Evolutionary conservation across 2,888 invertebrate genomes (phyloP).

Genomic region (Mechanitis messenoides): DNA sequence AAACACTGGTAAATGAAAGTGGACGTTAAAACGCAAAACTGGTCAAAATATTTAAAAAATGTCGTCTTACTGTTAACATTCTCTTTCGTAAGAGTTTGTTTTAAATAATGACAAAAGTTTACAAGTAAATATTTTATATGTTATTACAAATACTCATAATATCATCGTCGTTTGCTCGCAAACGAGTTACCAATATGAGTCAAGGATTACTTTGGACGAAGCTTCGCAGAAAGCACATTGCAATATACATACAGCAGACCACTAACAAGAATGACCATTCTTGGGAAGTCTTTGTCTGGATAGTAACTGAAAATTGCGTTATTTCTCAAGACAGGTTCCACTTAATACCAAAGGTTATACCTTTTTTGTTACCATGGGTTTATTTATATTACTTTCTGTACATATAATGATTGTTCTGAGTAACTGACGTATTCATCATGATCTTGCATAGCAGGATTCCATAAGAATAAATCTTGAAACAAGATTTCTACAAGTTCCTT

Average conservation of each 20-base stretch:
- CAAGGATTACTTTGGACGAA: not conserved
- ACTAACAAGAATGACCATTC: no score
- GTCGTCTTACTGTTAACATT: not conserved
- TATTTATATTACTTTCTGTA: not conserved
- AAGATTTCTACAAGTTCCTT: no score
- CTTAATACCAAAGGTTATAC: constrained; percentile 1
- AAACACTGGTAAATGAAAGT: constrained; percentile 1
- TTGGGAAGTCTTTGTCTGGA: constrained; percentile 2
- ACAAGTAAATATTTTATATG: no score
- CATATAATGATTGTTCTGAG: no score
- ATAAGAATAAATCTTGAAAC: no score
- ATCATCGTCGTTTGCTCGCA: no score
- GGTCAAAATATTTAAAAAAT: not conserved
- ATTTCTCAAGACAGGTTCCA: constrained; percentile 2
- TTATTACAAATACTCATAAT: no score
- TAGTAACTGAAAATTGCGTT: not conserved
- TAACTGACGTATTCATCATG: no score
- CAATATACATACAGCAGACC: not conserved
- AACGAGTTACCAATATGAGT: no score
- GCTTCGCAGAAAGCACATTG: not conserved
- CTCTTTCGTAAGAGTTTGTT: not conserved
- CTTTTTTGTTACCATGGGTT: not conserved
- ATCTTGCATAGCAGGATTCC: no score
- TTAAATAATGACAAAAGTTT: not conserved
- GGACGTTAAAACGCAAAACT: constrained; percentile 3